Conservation (phyloP, 2,888 invertebrate genomes). For the Aleiodes leptofemur region DNA sequence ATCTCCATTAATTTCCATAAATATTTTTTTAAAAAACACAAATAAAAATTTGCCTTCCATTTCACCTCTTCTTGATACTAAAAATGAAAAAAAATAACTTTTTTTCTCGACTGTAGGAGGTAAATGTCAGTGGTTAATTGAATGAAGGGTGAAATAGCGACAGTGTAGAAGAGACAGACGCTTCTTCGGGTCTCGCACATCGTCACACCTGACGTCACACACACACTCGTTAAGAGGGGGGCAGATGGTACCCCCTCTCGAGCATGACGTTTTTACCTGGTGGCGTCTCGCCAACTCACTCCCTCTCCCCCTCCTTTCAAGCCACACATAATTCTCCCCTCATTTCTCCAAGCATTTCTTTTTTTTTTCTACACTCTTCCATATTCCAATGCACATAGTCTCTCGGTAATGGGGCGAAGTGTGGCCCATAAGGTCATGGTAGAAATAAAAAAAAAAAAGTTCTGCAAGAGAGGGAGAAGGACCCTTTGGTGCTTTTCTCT, state of each 20-base stretch:
- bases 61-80: too few relatives aligned
- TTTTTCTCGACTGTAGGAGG: too few relatives aligned
- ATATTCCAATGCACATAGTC: conserved; percentile 12
- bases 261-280: conserved; percentile 72
- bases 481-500: conserved; percentile 26
- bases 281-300: conserved; percentile 57
- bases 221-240: conserved; percentile 69
- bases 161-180: conserved; percentile 54
- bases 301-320: conserved; percentile 52
- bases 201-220: conserved; percentile 75
- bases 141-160: background rate
- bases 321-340: conserved; percentile 55
- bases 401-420: conserved; percentile 52
- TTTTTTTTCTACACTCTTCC: conserved; percentile 38
- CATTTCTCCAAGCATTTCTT: conserved; percentile 44
- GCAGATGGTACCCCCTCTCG: conserved; percentile 74
- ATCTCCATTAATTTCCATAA: too few relatives aligned
- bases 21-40: too few relatives aligned
- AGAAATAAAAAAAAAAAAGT: conserved; percentile 69
- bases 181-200: conserved; percentile 61
- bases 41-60: too few relatives aligned
- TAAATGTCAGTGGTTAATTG: conserved; percentile 1
- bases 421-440: conserved; percentile 68
- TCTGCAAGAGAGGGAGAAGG: conserved; percentile 59
- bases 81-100: too few relatives aligned